Conservation (phyloP, 2,797 vertebrate genomes). For the Sphenodon punctatus region DNA sequence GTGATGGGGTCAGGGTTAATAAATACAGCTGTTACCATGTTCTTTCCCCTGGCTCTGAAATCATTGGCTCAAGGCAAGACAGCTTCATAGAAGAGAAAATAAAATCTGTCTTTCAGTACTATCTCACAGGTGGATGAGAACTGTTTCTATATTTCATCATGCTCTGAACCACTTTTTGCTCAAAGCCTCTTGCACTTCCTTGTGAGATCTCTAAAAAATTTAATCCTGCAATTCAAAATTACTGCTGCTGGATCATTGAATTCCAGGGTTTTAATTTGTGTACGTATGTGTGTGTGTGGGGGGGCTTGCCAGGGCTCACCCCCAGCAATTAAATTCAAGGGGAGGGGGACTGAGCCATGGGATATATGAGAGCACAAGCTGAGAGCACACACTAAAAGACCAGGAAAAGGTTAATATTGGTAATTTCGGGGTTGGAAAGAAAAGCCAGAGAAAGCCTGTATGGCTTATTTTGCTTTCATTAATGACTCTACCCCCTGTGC, state of each 20-base stretch:
- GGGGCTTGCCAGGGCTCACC: too few relatives aligned
- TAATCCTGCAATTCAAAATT: background rate
- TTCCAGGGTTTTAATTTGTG: too few relatives aligned
- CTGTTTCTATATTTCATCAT: background rate
- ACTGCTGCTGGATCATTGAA: background rate
- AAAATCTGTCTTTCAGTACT: conserved; percentile 12
- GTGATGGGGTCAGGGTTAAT: conserved; percentile 21
- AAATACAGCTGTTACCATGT: conserved; percentile 35
- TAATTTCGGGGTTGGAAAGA: too few relatives aligned
- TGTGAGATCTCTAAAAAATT: fast-evolving
- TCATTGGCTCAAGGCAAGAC: conserved; percentile 8
- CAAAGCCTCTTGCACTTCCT: background rate
- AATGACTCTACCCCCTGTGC: too few relatives aligned
- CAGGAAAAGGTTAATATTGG: too few relatives aligned
- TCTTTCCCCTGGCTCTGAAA: conserved; percentile 19
- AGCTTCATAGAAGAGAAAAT: background rate
- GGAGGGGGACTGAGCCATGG: too few relatives aligned
- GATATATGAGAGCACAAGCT: too few relatives aligned
- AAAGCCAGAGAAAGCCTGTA: too few relatives aligned
- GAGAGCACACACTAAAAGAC: too few relatives aligned
- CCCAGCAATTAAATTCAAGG: too few relatives aligned
- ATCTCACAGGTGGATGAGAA: conserved; percentile 3
- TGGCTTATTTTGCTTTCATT: too few relatives aligned
- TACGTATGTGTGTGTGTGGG: too few relatives aligned
- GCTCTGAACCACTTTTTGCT: background rate